Evolutionary conservation across 2,888 invertebrate species (phyloP), one percentile per base, ranked within the genome.

Genomic region (Iselma pallidipennis): DNA sequence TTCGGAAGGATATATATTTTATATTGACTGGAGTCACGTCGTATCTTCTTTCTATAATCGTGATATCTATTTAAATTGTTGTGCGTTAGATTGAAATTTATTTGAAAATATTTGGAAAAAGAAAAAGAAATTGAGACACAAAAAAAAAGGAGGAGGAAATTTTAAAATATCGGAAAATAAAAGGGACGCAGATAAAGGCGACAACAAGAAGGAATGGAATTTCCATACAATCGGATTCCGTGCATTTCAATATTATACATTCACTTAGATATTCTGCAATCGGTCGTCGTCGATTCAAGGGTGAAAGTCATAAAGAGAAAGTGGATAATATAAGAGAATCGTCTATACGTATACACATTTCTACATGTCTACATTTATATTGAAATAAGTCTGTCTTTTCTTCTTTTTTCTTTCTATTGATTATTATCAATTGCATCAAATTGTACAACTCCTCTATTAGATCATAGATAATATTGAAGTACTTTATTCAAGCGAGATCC

Each of bases 231-330:
- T 37, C 19, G 37, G 37, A 37, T 37, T 37, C 37, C 31, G 21
- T 63, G 16, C 37, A 37, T 37, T 37, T 37, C 37, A 37, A 37
- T 37, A 37, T 37, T 37, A 31, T 61, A 61, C 69, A 67, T 67
- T 67, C 70, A 66, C 67, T 67, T 66, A 31, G 49, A 61, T 66
- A 72, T 75, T 73, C 73, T 71, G 74, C 76, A 76, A 75, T 74
- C 71, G 61, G 64, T 61, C 67, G 69, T n/a, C n/a, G n/a, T n/a
- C n/a, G 31, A 64, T 72, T 74, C 75, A 76, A 76, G 76, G 75
- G 76, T 76, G 76, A 76, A 76, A 76, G 76, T 76, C 74, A 74
- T 69, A 63, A n/a, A 71, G 74, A 73, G 71, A 74, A 72, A 73
- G 70, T 71, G 68, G 16, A 37, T 37, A 37, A 37, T 37, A 16